A percentile compares a stretch with the other conserved stretches of the same genome.
Evolutionary conservation across 2,888 invertebrate genomes (phyloP).

Genomic region (Hypercompe scribonia): DNA sequence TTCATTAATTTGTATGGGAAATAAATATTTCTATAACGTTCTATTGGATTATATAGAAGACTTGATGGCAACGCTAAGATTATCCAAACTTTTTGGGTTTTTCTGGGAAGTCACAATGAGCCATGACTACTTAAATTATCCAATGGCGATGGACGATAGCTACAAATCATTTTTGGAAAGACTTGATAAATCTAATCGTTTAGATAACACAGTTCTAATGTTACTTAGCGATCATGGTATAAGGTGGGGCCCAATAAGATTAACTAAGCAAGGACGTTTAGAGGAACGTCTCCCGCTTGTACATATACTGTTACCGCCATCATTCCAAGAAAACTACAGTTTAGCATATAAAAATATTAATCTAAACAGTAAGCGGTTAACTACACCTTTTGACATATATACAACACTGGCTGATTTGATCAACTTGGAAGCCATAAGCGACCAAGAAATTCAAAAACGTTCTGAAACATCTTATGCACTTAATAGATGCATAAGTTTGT

Average conservation of each 20-base stretch:
- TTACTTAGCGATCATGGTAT: slow-evolving; percentile 96
- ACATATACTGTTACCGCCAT: slow-evolving; percentile 90
- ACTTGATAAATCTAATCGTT: slow-evolving; percentile 80
- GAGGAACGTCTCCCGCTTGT: slow-evolving; percentile 96
- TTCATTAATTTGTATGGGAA: slow-evolving; percentile 90
- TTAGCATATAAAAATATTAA: slow-evolving; percentile 88
- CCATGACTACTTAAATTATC: slow-evolving; percentile 94
- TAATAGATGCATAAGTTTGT: slow-evolving; percentile 91
- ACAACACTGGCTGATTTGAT: slow-evolving; percentile 91
- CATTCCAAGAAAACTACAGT: slow-evolving; percentile 89
- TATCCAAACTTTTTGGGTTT: slow-evolving; percentile 91
- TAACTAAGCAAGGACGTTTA: slow-evolving; percentile 94
- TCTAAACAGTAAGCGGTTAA: slow-evolving; percentile 89
- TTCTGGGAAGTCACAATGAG: slow-evolving; percentile 94
- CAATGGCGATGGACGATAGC: slow-evolving; percentile 90
- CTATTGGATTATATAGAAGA: slow-evolving; percentile 90
- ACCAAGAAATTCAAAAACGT: slow-evolving; percentile 72
- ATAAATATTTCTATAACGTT: slow-evolving; percentile 89
- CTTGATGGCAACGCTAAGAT: slow-evolving; percentile 86
- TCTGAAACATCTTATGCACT: slow-evolving; percentile 67
- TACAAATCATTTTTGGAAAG: slow-evolving; percentile 87
- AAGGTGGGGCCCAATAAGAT: slow-evolving; percentile 93
- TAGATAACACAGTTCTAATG: slow-evolving; percentile 90
- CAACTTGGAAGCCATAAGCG: slow-evolving; percentile 78
- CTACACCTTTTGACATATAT: slow-evolving; percentile 93